phyloP scores from a whole-genome alignment of 92 coral and sea anemone species.

The Phenganax subtilis region DNA sequence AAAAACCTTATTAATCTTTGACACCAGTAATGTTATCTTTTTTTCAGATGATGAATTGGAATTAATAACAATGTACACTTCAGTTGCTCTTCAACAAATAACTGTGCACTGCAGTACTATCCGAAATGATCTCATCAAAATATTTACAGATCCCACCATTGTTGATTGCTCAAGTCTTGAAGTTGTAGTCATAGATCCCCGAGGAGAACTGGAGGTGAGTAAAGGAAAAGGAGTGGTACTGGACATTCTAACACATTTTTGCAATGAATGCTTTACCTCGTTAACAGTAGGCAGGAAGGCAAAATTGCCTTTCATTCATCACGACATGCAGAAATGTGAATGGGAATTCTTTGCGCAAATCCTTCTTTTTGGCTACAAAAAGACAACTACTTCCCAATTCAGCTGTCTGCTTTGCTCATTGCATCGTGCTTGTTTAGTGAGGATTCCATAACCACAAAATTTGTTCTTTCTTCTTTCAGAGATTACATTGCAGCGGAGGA shows the following conservation, averaged over 20 bases:
- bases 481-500: slow-evolving; percentile 39
- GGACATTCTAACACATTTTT: slow-evolving; percentile 27
- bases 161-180: slow-evolving; percentile 26
- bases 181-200: slow-evolving; percentile 26
- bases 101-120: slow-evolving; percentile 30
- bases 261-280: slow-evolving; percentile 35
- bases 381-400: slow-evolving; percentile 26
- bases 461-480: slow-evolving; percentile 23
- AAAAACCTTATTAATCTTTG: no score
- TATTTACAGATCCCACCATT: slow-evolving; percentile 33
- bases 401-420: slow-evolving; percentile 27
- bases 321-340: slow-evolving; percentile 31
- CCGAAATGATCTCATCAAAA: slow-evolving; percentile 23
- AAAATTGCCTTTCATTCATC: slow-evolving; percentile 32
- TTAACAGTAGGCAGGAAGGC: slow-evolving; percentile 32
- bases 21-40: background rate
- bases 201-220: slow-evolving; percentile 33
- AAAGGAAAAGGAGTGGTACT: slow-evolving; percentile 39
- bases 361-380: slow-evolving; percentile 30
- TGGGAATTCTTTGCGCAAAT: slow-evolving; percentile 26
- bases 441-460: slow-evolving; percentile 5
- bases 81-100: background rate
- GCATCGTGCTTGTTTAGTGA: slow-evolving; percentile 39
- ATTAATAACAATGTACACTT: slow-evolving; percentile 6
- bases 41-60: background rate